Conservation (phyloP, 1,140 invertebrate genomes). For the Acromyrmex echinatior region DNA sequence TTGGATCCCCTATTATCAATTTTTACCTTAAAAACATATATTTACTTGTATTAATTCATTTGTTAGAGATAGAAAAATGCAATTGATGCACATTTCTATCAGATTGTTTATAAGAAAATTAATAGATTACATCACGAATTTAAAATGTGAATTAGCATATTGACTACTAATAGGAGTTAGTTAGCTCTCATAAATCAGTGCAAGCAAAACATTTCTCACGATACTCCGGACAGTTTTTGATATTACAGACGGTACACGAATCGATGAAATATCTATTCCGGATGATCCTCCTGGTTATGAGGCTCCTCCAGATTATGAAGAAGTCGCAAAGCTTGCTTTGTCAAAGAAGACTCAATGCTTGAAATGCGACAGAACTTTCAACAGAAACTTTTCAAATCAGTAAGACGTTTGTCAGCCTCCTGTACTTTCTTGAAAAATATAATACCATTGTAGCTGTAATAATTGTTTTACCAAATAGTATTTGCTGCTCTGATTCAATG, state of each 20-base stretch:
- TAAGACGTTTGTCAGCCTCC: constrained; percentile 21
- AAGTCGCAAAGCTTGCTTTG: constrained; percentile 88
- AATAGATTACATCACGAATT: neutral
- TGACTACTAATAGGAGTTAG: neutral
- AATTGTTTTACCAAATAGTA: no score
- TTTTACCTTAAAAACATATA: neutral
- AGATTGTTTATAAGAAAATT: neutral
- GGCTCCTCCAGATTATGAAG: constrained; percentile 91
- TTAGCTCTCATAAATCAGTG: neutral
- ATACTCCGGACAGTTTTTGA: constrained; percentile 81
- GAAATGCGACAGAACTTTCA: constrained; percentile 55
- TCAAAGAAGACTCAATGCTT: constrained; percentile 76
- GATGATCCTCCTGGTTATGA: constrained; percentile 91
- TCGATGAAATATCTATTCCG: constrained; percentile 87
- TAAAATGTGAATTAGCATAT: neutral
- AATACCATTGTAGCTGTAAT: no score
- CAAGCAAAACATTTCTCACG: constrained; percentile 29
- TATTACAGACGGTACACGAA: constrained; percentile 85
- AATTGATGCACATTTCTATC: neutral
- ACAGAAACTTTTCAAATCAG: constrained; percentile 74
- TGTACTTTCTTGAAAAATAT: no score
- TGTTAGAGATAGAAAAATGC: neutral
- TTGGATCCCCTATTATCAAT: no score
- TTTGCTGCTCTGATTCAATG: no score
- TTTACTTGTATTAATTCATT: neutral